phyloP scores from a whole-genome alignment of 1,140 invertebrate species.

The Drosophila orosa region DNA sequence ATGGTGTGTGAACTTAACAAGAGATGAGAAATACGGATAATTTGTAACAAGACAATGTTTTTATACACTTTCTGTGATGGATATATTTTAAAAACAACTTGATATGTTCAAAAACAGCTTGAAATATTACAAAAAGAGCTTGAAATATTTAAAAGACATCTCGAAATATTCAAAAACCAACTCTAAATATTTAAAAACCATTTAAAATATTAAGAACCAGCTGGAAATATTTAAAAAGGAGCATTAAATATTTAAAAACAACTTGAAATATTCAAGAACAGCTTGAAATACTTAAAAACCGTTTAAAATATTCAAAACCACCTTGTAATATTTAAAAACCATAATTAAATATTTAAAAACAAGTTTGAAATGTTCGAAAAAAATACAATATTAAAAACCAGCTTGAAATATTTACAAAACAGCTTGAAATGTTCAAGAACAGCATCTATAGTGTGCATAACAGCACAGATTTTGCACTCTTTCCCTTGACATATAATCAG shows the following conservation, averaged over 20 bases:
- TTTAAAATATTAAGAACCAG: too few relatives aligned
- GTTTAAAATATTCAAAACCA: too few relatives aligned
- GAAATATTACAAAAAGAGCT: not conserved
- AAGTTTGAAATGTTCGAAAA: not conserved
- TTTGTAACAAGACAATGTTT: not conserved
- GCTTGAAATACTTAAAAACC: not conserved
- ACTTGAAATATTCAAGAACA: too few relatives aligned
- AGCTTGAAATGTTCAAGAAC: not conserved
- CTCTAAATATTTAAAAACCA: not conserved
- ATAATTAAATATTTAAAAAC: not conserved
- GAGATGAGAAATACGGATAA: not conserved
- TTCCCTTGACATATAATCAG: not conserved
- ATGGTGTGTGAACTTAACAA: slow-evolving; percentile 1
- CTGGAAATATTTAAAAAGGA: not conserved
- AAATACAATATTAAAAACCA: too few relatives aligned
- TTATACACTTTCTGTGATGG: not conserved
- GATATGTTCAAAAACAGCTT: not conserved
- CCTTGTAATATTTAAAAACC: not conserved
- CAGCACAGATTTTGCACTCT: not conserved
- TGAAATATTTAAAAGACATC: too few relatives aligned
- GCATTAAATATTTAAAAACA: not conserved
- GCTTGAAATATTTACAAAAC: not conserved
- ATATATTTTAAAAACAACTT: not conserved
- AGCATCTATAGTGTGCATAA: not conserved
- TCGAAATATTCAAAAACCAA: too few relatives aligned